A percentile compares a stretch with the other conserved stretches of the same genome.
Evolutionary conservation across 2,797 vertebrate species (phyloP).

Genomic region (Capromys pilorides): DNA sequence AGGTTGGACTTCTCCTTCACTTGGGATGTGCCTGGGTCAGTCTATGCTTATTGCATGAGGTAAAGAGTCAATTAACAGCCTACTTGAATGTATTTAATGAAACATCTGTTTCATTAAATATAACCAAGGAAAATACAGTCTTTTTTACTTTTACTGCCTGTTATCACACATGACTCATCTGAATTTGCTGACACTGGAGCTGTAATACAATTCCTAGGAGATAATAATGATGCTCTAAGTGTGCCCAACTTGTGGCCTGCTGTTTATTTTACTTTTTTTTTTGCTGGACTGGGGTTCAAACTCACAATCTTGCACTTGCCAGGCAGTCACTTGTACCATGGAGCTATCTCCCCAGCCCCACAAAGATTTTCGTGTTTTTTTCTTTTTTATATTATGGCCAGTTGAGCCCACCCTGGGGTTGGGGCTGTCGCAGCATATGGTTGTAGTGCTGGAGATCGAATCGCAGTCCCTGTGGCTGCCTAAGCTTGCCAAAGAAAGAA

Average conservation of each 20-base stretch:
- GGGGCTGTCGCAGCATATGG: no score
- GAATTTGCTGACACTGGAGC: slow-evolving; percentile 23
- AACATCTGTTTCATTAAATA: slow-evolving; percentile 17
- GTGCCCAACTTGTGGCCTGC: not conserved
- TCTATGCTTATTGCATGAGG: not conserved
- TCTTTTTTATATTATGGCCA: no score
- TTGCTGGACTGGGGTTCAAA: no score
- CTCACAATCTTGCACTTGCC: no score
- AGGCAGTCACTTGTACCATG: no score
- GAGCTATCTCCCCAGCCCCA: no score
- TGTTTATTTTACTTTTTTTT: no score
- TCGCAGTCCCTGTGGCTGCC: no score
- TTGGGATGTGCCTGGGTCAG: not conserved
- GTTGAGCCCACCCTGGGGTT: no score
- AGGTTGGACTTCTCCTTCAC: not conserved
- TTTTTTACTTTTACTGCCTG: not conserved
- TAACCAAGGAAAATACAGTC: slow-evolving; percentile 1
- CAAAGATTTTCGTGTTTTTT: no score
- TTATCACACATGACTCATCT: not conserved
- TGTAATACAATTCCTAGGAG: not conserved
- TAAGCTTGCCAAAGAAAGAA: no score
- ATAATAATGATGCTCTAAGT: not conserved
- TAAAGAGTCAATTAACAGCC: not conserved
- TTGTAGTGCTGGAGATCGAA: no score
- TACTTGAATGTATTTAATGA: not conserved